A percentile compares a stretch with the other conserved stretches of the same genome.
Conservation (phyloP, 1,140 invertebrate species). For the Drosophila persimilis region DNA sequence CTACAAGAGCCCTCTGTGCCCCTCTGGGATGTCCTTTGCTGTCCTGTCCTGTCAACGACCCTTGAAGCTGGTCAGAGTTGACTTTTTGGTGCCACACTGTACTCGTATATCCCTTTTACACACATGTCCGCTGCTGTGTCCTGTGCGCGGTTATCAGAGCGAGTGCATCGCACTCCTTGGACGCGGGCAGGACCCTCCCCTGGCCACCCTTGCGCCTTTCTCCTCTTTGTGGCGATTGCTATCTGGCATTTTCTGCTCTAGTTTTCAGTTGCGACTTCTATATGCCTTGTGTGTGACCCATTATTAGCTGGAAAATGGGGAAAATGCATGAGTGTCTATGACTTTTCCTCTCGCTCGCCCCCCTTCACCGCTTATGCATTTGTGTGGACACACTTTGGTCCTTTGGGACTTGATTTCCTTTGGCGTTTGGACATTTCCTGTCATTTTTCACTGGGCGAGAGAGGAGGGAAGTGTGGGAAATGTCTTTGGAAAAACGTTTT, state of each 20-base stretch:
- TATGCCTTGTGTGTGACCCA: slow-evolving; percentile 40
- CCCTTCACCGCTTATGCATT: slow-evolving; percentile 15
- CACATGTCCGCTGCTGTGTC: slow-evolving; percentile 16
- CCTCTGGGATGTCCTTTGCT: slow-evolving; percentile 1
- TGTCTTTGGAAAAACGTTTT: slow-evolving; percentile 41
- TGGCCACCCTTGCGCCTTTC: background rate
- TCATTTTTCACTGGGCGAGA: slow-evolving; percentile 61
- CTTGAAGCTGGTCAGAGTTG: slow-evolving; percentile 28
- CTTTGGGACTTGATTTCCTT: slow-evolving; percentile 75
- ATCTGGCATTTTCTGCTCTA: slow-evolving; percentile 68
- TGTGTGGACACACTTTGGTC: slow-evolving; percentile 48
- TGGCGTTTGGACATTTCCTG: slow-evolving; percentile 65
- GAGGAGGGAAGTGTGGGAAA: slow-evolving; percentile 20
- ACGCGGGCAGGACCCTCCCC: slow-evolving; percentile 23
- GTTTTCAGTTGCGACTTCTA: slow-evolving; percentile 42
- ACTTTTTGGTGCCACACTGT: slow-evolving; percentile 55
- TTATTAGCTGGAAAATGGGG: slow-evolving; percentile 53
- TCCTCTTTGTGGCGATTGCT: slow-evolving; percentile 26
- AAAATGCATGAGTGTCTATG: slow-evolving; percentile 48
- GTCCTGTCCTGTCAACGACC: slow-evolving; percentile 32
- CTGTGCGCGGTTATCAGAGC: slow-evolving; percentile 61
- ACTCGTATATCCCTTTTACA: slow-evolving; percentile 55
- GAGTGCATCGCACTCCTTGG: slow-evolving; percentile 66
- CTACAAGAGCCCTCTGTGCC: background rate
- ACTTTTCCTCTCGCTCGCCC: slow-evolving; percentile 4